These are phyloP conservation scores for Zaprionus ghesquierei DNA, from an alignment of 1,140 invertebrate species.

Conservation along the genomic window DNA sequence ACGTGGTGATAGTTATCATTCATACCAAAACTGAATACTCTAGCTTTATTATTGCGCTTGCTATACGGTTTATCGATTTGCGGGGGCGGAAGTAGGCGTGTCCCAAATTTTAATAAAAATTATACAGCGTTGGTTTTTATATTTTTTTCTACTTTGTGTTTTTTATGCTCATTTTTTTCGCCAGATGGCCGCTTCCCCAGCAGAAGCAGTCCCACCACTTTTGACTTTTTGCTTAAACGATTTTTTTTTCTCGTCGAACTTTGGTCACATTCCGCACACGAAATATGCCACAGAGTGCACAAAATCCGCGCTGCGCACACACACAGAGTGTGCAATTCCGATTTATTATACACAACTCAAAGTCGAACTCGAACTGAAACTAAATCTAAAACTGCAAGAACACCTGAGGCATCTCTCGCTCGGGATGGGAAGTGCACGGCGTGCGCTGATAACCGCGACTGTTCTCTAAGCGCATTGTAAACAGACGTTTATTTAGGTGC, in stretches of 20 bases:
- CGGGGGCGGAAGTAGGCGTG: too few relatives aligned
- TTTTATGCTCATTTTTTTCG: constrained; percentile 78
- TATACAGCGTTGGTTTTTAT: too few relatives aligned
- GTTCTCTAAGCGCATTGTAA: constrained; percentile 65
- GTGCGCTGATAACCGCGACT: constrained; percentile 62
- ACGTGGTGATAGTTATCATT: too few relatives aligned
- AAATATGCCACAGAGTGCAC: constrained; percentile 37
- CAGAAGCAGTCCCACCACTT: constrained; percentile 1
- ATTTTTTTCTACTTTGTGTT: constrained; percentile 60
- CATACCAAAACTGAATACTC: too few relatives aligned
- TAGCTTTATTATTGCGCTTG: too few relatives aligned
- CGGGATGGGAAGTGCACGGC: constrained; percentile 45
- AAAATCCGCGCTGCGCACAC: constrained; percentile 40
- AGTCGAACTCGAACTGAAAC: constrained; percentile 7
- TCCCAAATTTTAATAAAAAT: too few relatives aligned
- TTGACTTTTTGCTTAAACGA: constrained; percentile 52
- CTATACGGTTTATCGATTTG: too few relatives aligned
- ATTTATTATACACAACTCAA: constrained; percentile 18
- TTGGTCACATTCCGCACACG: constrained; percentile 47
- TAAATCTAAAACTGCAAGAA: background rate
- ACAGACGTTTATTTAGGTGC: constrained; percentile 78
- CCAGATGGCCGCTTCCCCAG: constrained; percentile 63
- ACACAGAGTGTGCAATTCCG: constrained; percentile 43
- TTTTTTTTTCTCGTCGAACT: constrained; percentile 39
- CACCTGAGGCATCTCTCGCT: background rate